Base-by-base conservation (phyloP, 2,797 vertebrate species). In the Bucorvus abyssinicus region DNA sequence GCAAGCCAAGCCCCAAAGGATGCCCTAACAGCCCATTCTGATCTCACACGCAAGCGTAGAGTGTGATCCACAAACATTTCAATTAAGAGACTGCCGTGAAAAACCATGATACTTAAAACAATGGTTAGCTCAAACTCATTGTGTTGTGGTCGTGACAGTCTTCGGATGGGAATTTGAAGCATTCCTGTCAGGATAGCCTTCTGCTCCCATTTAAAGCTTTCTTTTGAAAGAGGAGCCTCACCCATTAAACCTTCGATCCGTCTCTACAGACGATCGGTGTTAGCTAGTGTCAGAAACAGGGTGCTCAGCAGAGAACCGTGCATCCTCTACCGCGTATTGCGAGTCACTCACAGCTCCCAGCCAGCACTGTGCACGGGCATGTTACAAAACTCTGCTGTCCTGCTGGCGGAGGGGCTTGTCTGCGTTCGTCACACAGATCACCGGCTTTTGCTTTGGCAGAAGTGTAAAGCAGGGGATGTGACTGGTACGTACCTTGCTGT, bases 401-500 rank as follows among this genome's bases (percentile, higher is more conserved):
- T 22, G 40, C 34, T 1, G 1, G 34, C 49, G 22, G 15, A 90
- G 49, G 50, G 38, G 5, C 44, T 80, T 80, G 19, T 15, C 1
- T 55, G 69, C 26, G 87, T n/a, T n/a, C n/a, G n/a, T n/a, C n/a
- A n/a, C n/a, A n/a, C 1, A 1, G 9, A 88, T 7, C 6, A 59
- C 12, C 52, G 83, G 23, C 10, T 67, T 84, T 86, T 73, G 47
- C 63, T 65, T 7, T 70, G 27, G 12, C 11, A 90, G 23, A 67
- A 79, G n/a, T 49, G 90, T 63, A 29, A 78, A 63, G 27, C 87
- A 57, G 26, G 27, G 32, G 14, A 30, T 56, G 17, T 34, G 75
- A 26, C 3, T 15, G 3, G 38, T n/a, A n/a, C 82, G 17, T 95
- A 99, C 99, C 98, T 86, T 96, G 93, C 23, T 98, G 96, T 74